These are phyloP conservation scores for Chamaea fasciata DNA, from an alignment of 2,113 vertebrate genomes.

Conservation along the genomic window DNA sequence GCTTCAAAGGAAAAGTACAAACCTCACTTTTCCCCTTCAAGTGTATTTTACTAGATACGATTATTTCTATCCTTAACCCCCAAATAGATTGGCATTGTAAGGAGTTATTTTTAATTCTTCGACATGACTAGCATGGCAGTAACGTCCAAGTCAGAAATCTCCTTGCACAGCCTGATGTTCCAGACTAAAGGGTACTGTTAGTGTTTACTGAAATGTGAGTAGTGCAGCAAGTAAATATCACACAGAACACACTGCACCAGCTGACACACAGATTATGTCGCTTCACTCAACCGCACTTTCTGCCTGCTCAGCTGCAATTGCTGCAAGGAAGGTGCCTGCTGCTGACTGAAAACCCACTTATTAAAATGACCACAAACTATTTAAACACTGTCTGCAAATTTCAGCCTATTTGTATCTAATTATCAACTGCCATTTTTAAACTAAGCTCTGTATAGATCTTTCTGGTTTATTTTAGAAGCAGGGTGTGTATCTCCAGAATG, in stretches of 20 bases:
- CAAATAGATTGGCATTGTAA: neutral
- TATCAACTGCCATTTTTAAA: neutral
- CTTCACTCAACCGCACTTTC: no score
- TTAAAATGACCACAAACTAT: neutral
- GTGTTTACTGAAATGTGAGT: conserved; percentile 9
- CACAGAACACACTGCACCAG: conserved; percentile 3
- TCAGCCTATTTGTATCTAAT: neutral
- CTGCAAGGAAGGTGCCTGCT: neutral
- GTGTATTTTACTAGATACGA: neutral
- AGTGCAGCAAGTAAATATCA: conserved; percentile 1
- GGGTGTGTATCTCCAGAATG: neutral
- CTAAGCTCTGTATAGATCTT: neutral
- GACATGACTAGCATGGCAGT: neutral
- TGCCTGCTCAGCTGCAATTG: conserved; percentile 13
- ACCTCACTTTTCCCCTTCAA: neutral
- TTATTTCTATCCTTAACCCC: neutral
- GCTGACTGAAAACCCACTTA: neutral
- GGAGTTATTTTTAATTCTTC: conserved; percentile 16
- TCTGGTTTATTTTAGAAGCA: neutral
- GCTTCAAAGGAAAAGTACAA: neutral
- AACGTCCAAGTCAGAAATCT: neutral
- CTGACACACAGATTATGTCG: neutral
- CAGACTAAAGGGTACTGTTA: neutral
- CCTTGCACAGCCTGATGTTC: neutral
- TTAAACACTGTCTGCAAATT: neutral